Conservation (phyloP, 2,888 invertebrate genomes). For the Meteorus cinctellus region DNA sequence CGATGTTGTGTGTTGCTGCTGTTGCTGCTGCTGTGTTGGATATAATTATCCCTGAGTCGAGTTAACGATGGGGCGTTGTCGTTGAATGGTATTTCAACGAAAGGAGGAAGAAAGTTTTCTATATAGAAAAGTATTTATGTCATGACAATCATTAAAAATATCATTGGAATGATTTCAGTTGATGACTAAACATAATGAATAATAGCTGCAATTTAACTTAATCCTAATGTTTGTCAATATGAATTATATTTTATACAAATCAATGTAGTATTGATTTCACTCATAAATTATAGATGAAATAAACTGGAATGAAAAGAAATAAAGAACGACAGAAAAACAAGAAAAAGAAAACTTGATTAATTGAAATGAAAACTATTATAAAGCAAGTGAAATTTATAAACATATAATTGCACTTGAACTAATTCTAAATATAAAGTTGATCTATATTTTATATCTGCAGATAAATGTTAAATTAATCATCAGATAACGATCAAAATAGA, state of each 20-base stretch:
- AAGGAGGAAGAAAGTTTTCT: conserved; percentile 22
- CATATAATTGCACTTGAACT: too few relatives aligned
- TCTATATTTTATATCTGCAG: too few relatives aligned
- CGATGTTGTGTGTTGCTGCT: not conserved
- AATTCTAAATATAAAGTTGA: too few relatives aligned
- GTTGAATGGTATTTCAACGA: conserved; percentile 39
- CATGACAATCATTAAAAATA: not conserved
- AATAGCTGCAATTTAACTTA: conserved; percentile 19
- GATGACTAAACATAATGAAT: too few relatives aligned
- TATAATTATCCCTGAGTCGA: conserved; percentile 60
- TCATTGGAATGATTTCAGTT: not conserved
- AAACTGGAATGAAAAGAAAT: too few relatives aligned
- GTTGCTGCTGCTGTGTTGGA: conserved; percentile 42
- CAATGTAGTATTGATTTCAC: too few relatives aligned
- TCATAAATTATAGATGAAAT: too few relatives aligned
- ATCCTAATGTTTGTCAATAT: not conserved
- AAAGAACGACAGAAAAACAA: not conserved
- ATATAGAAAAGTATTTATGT: conserved; percentile 20
- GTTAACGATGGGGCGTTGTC: conserved; percentile 58
- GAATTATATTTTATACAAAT: too few relatives aligned
- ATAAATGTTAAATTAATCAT: too few relatives aligned
- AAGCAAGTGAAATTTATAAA: not conserved
- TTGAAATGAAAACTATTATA: not conserved
- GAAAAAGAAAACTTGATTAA: not conserved
- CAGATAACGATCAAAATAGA: too few relatives aligned